Evolutionary conservation across 1,140 invertebrate genomes (phyloP), one percentile per base, ranked within the genome.

Genomic region (Brachionus calyciflorus): DNA sequence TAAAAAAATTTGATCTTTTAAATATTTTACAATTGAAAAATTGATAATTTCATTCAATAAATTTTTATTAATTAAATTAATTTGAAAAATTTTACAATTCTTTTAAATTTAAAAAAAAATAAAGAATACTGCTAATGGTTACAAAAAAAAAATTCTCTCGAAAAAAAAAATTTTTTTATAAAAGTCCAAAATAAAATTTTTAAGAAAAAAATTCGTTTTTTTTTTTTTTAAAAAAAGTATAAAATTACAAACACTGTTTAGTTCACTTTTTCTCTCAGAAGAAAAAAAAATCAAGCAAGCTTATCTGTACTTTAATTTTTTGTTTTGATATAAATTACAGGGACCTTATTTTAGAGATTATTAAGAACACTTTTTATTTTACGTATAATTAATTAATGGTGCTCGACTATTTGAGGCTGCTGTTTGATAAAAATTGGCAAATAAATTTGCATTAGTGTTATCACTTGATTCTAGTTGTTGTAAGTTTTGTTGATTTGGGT

Each of bases 211-310:
- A 28, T 5, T 37, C 33, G 9, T 37, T 37, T 37, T 37, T 37
- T 5, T 37, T 37, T 37, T 9, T 37, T 37, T 9, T 37, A 3
- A 9, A 5, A 37, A 37, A 37, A 37, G 33, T 37, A 37, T 9
- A 37, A 37, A n/a, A n/a, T n/a, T n/a, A n/a, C n/a, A 4, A 63
- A 63, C 57, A 63, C 57, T 63, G 57, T 63, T 63, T 55, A 28
- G 6, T 55, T 55, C n/a, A n/a, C n/a, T n/a, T n/a, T n/a, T n/a
- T n/a, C n/a, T n/a, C n/a, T n/a, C n/a, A n/a, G n/a, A n/a, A n/a
- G n/a, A n/a, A n/a, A n/a, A n/a, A n/a, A n/a, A n/a, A n/a, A n/a
- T n/a, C n/a, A n/a, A 9, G 33, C 33, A 37, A 37, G 33, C 9
- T 40, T 17, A 60, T 60, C 30, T 37, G 37, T 33, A 60, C n/a